Percentiles rank a stretch among this genome's conserved stretches.
Evolutionary conservation across 2,113 vertebrate species (phyloP).

Genomic region (Merops nubicus): DNA sequence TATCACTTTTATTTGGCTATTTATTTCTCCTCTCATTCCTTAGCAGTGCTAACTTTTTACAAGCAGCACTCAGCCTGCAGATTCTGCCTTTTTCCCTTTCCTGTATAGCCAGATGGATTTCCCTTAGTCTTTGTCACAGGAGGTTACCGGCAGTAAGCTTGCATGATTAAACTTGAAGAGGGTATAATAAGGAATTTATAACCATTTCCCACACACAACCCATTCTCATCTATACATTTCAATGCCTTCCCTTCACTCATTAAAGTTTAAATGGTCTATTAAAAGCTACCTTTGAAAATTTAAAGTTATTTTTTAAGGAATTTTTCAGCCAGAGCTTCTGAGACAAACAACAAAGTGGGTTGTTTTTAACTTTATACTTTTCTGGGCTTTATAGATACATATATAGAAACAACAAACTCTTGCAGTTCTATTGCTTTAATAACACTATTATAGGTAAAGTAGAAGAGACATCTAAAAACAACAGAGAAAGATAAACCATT

Average conservation of each 20-base stretch:
- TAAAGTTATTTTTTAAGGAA: not conserved
- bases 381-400: not conserved
- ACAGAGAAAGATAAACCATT: not conserved
- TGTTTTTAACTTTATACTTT: not conserved
- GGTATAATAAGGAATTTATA: not conserved
- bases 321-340: not conserved
- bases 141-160: not conserved
- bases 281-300: not conserved
- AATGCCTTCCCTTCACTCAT: not conserved
- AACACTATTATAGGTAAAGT: not conserved
- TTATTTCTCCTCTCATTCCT: not conserved
- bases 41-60: not conserved
- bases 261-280: not conserved
- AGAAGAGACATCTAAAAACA: not conserved
- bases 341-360: not conserved
- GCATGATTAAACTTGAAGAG: not conserved
- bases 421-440: not conserved
- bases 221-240: not conserved
- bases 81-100: not conserved
- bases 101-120: not conserved
- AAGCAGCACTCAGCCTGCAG: not conserved
- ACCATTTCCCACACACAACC: no score
- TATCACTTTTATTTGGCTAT: not conserved
- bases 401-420: not conserved
- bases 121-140: not conserved